Base-by-base conservation (phyloP, 2,888 invertebrate genomes). In the Drosophila bunnanda region DNA sequence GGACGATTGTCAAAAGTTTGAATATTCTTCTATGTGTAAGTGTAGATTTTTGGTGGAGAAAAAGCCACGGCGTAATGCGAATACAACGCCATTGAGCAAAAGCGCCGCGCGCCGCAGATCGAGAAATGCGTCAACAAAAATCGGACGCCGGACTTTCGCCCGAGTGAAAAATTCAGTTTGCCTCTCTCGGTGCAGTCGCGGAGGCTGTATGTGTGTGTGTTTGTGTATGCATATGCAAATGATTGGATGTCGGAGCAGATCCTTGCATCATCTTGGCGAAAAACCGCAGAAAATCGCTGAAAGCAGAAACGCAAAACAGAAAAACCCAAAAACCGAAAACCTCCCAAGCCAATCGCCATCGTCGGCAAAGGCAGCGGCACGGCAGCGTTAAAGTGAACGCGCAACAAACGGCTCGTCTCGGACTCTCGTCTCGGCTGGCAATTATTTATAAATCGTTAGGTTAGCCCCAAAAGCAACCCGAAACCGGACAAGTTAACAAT, bases 11-110 rank as follows among this genome's bases (percentile, higher is more conserved):
- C 55, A 76, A 82, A 82, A 89, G 89, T 86, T 86, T 89, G 89
- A 89, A 83, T 88, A 89, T 89, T 89, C 77, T 88, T 89, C 83
- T 83, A 83, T 83, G 90, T 86, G 89, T 88, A 87, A 89, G 89
- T 85, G 79, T 82, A 55, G 66, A 71, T 77, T 65, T 60, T 39
- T 79, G 68, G 73, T 86, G 77, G 58, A 70, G 71, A 77, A 83
- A 89, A 80, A 38, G 20, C 53, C 39, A 59, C 50, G 20, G 32
- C 32, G 9, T 15, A 52, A 32, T 15, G 50, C 32, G 15, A 59
- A 59, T 30, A 13, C 61, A 41, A 61, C 50, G 36, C 48, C 36
- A 57, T 17, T 36, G 20, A 53, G 22, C 38, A 28, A 58, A 43
- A 58, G 73, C 60, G 25, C 39, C 41, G 55, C 76, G 65, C 50